Evolutionary conservation across 2,113 vertebrate genomes (phyloP).

Genomic region (Sturnus vulgaris): DNA sequence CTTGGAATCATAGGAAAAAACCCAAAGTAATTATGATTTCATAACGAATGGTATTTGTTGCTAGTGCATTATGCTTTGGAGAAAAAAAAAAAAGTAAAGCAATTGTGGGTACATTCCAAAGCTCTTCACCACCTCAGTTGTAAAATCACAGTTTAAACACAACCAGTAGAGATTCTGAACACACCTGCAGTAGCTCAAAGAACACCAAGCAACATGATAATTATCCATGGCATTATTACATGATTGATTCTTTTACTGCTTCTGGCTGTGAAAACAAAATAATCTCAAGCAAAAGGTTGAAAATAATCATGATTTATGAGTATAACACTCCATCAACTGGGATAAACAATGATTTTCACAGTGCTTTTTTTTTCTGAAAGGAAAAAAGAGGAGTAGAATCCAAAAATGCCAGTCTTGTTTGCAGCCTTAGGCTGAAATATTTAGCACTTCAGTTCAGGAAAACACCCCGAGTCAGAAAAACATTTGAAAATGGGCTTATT

Average conservation of each 20-base stretch:
- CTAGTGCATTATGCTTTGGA: neutral
- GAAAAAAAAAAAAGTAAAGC: neutral
- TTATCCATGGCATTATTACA: slow-evolving; percentile 46
- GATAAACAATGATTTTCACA: slow-evolving; percentile 21
- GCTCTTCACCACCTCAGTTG: slow-evolving; percentile 11
- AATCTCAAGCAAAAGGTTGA: slow-evolving; percentile 28
- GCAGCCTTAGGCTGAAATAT: neutral
- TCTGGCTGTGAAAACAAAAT: slow-evolving; percentile 60
- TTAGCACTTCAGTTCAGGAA: neutral
- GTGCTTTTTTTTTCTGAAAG: neutral
- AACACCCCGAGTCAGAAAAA: neutral
- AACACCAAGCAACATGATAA: slow-evolving; percentile 52
- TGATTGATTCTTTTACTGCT: slow-evolving; percentile 69
- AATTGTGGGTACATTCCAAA: slow-evolving; percentile 34
- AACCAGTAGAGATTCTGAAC: neutral
- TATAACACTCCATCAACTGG: slow-evolving; percentile 44
- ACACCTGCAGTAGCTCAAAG: slow-evolving; percentile 61
- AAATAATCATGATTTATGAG: slow-evolving; percentile 59
- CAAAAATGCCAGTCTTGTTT: neutral
- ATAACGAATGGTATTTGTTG: neutral
- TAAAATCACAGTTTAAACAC: slow-evolving; percentile 37
- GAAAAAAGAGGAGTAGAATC: neutral
- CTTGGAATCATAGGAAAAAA: neutral
- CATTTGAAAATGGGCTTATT: neutral
- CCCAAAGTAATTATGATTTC: neutral